Base-by-base conservation (phyloP, 2,888 invertebrate genomes). In the Eilema depressum region DNA sequence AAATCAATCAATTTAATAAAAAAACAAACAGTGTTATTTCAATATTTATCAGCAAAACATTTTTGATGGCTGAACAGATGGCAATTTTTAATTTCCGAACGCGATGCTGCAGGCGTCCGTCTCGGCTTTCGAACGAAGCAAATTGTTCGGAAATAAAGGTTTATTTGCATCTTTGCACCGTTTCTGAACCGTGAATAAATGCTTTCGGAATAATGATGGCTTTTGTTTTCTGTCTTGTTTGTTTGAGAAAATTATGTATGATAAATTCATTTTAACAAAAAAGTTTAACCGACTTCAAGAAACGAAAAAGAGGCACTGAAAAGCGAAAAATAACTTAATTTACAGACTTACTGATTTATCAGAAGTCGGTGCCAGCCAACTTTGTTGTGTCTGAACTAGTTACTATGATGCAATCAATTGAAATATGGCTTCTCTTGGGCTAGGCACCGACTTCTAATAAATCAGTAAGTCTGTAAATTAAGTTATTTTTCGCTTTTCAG, bases 81-180 rank as follows among this genome's bases (percentile, higher is more conserved):
- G 78, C 76, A 81, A 78, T 83, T 37, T 82, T 82, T 81, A 81
- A 82, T 82, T 82, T 82, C 81, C 78, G 79, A 74, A 71, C 59
- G 68, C 71, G 64, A 74, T 71, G 71, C 57, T 69, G 73, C 75
- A 73, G 73, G 66, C 68, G 41, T 17, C 17, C 14, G 25, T 60
- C 60, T 33, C 64, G 47, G 67, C 71, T 66, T 66, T 69, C 70
- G 67, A 70, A 74, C 73, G 74, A 72, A 68, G 74, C 84, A 81
- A 79, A 84, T 85, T 82, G 78, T 74, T 77, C 70, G 80, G 79
- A 72, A 76, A 76, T 76, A 78, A 81, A 73, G 77, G 75, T 77
- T 78, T 81, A 85, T 85, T 85, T 83, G 78, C 83, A 82, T 81
- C 75, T 80, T 75, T 75, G 73, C 73, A 75, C 73, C 68, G 70